Base-by-base conservation (phyloP, 2,888 invertebrate species). In the Ferdinandea cuprea region DNA sequence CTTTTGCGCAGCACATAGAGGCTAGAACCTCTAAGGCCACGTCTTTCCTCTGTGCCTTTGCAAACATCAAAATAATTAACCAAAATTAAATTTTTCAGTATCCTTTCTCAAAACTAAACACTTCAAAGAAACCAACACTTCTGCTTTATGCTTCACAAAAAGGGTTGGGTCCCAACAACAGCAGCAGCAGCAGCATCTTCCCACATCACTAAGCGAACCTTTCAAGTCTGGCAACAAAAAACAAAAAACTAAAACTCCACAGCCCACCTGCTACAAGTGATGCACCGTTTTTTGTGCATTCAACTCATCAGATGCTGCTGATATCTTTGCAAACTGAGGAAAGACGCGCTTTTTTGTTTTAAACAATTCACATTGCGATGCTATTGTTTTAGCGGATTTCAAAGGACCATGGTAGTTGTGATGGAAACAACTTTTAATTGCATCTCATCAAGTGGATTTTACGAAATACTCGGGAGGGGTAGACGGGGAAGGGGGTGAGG, bases 381-480 rank as follows among this genome's bases (percentile, higher is more conserved):
- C 61, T 11, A 73, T 73, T 73, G 79, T 79, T 61, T 56, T 48
- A n/a, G 48, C 11, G 52, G 19, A 65, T 66, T 68, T 74, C n/a
- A 32, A 66, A 19, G 25, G 2, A 5, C 25, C 25, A 25, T 25
- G 3, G 11, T 17, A 35, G 44, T 19, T 35, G 19, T 32, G 37
- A 50, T 76, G 40, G 58, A 69, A 81, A 76, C 65, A 71, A 66
- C 71, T 72, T 61, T 77, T 81, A 66, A 81, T 76, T 81, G 77
- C 59, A 65, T 48, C 69, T 59, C 76, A 50, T 77, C 76, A 77
- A 81, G 59, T 81, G 15, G 32, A 30, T 63, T 68, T 44, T 40
- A 54, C 66, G 46, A 63, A 46, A 71, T 42, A 11, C 30, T 7
- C 17, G 21, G 7, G 56, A 25, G 32, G n/a, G n/a, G n/a, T n/a